Percentiles rank a stretch among this genome's conserved stretches.
These are phyloP conservation scores for Crenuchus spilurus DNA, from an alignment of 2,797 vertebrate genomes.

Conservation along the genomic window DNA sequence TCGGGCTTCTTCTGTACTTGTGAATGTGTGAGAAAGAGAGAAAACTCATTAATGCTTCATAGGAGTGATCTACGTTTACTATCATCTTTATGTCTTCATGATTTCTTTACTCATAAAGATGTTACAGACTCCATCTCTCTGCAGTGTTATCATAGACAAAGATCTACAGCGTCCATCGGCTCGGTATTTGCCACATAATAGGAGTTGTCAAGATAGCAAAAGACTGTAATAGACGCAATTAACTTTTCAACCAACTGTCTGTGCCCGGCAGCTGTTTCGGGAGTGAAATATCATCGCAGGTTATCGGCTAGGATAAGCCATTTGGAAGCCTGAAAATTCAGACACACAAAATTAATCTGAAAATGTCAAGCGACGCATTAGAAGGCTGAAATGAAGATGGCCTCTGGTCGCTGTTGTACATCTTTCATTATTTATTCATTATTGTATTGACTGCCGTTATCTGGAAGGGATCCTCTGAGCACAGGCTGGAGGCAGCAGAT, in stretches of 20 bases:
- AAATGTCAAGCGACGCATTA: conserved; percentile 50
- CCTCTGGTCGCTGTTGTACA: conserved; percentile 72
- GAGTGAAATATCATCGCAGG: conserved; percentile 38
- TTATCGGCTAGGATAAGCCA: conserved; percentile 22
- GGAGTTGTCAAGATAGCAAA: conserved; percentile 43
- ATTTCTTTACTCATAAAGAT: conserved; percentile 2
- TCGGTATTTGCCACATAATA: conserved; percentile 29
- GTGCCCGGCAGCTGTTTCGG: conserved; percentile 11
- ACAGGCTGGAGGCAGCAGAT: conserved; percentile 19
- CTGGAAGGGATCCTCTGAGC: conserved; percentile 61
- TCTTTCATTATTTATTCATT: conserved; percentile 82
- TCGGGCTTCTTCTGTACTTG: no score
- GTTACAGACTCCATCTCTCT: conserved; percentile 11
- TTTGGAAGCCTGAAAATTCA: conserved; percentile 5
- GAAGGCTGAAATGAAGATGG: conserved; percentile 63
- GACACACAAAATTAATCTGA: conserved; percentile 25
- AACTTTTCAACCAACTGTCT: conserved; percentile 26
- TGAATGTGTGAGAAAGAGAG: not conserved
- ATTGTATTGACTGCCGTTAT: conserved; percentile 76
- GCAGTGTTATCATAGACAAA: conserved; percentile 1
- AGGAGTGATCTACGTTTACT: not conserved
- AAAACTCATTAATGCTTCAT: not conserved
- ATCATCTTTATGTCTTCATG: not conserved
- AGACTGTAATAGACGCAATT: conserved; percentile 44
- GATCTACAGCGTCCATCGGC: conserved; percentile 36